A percentile compares a stretch with the other conserved stretches of the same genome.
phyloP scores from a whole-genome alignment of 2,888 invertebrate genomes.

The Eupelmus urozonus region DNA sequence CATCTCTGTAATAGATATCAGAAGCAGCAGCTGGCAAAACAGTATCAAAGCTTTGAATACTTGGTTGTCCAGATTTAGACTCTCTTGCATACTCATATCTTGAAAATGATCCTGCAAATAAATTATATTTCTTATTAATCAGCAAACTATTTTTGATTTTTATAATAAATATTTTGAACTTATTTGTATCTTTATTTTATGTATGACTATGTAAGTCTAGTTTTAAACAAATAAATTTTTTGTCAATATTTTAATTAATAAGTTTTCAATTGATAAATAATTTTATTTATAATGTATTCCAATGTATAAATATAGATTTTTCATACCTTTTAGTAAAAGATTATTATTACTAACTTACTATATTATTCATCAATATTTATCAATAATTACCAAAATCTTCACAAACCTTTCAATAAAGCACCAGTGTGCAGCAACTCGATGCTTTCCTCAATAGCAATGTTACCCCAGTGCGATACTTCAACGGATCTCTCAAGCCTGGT shows the following conservation, averaged over 20 bases:
- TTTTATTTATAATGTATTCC: background rate
- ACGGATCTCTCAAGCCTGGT: conserved; percentile 90
- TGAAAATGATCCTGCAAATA: conserved; percentile 88
- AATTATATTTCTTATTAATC: background rate
- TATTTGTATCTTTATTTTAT: background rate
- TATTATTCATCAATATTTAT: too few species aligned
- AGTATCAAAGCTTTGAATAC: conserved; percentile 94
- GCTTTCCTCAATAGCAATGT: conserved; percentile 97
- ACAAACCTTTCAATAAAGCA: conserved; percentile 86
- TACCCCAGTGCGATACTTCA: conserved; percentile 99
- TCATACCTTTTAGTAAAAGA: background rate
- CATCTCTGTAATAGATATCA: conserved; percentile 98
- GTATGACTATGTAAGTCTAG: background rate
- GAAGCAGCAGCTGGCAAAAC: conserved; percentile 91
- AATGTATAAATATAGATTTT: background rate
- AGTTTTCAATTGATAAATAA: background rate
- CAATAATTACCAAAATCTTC: background rate
- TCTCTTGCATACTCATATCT: conserved; percentile 98
- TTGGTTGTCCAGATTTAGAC: conserved; percentile 90
- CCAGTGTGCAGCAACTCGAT: conserved; percentile 95
- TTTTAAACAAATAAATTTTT: conserved; percentile 3
- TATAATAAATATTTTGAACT: too few species aligned
- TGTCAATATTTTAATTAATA: background rate
- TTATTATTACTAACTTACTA: too few species aligned
- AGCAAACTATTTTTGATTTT: too few species aligned